Percentiles rank a stretch among this genome's conserved stretches.
phyloP scores from a whole-genome alignment of 2,797 vertebrate genomes.

The Pangasius sanitwongsei region DNA sequence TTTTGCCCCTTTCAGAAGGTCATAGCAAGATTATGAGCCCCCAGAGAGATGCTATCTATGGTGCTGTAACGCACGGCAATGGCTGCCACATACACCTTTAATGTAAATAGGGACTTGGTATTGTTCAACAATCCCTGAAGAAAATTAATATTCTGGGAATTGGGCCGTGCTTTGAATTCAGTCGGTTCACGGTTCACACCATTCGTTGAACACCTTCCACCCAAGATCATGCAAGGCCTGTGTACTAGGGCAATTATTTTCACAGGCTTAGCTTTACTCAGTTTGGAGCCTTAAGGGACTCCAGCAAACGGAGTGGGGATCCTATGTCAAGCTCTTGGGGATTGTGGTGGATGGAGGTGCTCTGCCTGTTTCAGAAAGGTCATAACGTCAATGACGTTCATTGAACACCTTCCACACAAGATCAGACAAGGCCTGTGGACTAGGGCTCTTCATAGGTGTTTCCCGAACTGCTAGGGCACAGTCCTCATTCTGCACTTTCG shows the following conservation, averaged over 20 bases:
- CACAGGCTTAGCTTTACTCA: not conserved
- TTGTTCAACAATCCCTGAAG: not conserved
- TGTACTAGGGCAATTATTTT: not conserved
- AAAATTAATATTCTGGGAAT: not conserved
- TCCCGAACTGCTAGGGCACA: not conserved
- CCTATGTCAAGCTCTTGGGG: not conserved
- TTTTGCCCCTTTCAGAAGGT: not conserved
- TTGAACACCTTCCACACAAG: not conserved
- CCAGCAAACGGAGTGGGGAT: not conserved
- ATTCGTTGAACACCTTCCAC: not conserved
- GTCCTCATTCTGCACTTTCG: not conserved
- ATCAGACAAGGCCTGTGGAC: not conserved
- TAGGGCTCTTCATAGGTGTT: not conserved
- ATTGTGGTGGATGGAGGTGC: not conserved
- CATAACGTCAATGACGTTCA: not conserved
- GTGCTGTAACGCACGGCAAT: not conserved
- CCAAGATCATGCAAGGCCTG: not conserved
- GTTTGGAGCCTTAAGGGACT: not conserved
- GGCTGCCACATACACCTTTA: not conserved
- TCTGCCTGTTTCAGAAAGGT: not conserved
- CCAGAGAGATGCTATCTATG: not conserved
- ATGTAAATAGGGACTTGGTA: not conserved
- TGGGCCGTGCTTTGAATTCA: too few relatives aligned
- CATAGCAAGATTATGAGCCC: not conserved
- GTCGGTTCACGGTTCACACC: not conserved